phyloP scores from a whole-genome alignment of 2,888 invertebrate genomes.

The Catocala fraxini region DNA sequence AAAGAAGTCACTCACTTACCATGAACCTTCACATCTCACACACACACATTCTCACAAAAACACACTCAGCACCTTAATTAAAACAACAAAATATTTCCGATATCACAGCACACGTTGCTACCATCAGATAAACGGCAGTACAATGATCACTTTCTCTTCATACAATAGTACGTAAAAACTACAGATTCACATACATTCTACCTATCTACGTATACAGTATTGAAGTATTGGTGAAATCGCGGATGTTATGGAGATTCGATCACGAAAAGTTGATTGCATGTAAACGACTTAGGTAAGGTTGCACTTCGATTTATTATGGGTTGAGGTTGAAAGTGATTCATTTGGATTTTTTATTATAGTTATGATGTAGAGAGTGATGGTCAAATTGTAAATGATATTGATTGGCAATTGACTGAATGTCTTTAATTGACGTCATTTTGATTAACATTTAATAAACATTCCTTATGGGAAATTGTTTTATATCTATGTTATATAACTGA shows the following conservation, averaged over 20 bases:
- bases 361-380: neutral
- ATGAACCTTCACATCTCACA: neutral
- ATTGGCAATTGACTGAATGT: neutral
- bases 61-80: slow-evolving; percentile 10
- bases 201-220: slow-evolving; percentile 1
- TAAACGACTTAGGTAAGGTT: slow-evolving; percentile 1
- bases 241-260: slow-evolving; percentile 45
- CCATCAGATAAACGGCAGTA: slow-evolving; percentile 40
- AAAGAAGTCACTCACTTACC: no score
- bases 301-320: slow-evolving; percentile 1
- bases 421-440: no score
- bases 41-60: slow-evolving; percentile 5
- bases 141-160: slow-evolving; percentile 56
- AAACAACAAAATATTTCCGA: slow-evolving; percentile 20
- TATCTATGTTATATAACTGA: no score
- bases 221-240: slow-evolving; percentile 55
- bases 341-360: neutral
- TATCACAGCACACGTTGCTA: slow-evolving; percentile 44
- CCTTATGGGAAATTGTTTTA: no score
- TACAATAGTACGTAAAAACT: slow-evolving; percentile 37
- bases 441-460: no score
- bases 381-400: neutral
- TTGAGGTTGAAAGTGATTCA: neutral
- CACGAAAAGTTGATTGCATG: slow-evolving; percentile 23
- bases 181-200: slow-evolving; percentile 35